Evolutionary conservation across 2,113 vertebrate genomes (phyloP), one percentile per base, ranked within the genome.

Genomic region (Rhagologus leucostigma): DNA sequence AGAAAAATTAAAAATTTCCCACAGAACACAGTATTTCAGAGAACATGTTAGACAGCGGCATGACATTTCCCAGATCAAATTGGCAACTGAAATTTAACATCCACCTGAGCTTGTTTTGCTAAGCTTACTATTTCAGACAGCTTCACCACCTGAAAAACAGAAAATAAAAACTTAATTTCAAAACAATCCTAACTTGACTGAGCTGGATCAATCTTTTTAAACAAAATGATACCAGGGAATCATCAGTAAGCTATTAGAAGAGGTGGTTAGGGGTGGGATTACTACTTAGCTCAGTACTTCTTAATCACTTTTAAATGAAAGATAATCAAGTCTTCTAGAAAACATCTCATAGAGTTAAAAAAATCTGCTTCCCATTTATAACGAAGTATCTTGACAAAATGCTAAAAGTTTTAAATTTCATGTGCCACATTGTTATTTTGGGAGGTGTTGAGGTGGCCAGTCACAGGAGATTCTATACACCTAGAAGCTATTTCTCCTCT

Each of bases 61-160:
- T 79, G 53, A 85, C 63, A 55, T 49, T 85, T 83, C 87, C 89
- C 86, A 57, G 67, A 84, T 98, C 98, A 99, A 97, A 99, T 99
- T 73, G 99, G 99, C 97, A 99, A 98, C 97, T 99, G 99, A 97
- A 99, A 99, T 97, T 99, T 99, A 96, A 99, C 99, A 96, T 99
- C 99, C 96, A 99, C 99, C 42, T 99, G 99, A 93, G 99, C 99
- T 96, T 99, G 98, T 85, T 99, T 99, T 47, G 99, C 99, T 98
- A 99, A 96, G 4, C 71, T 99, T 67, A 99, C 99, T 60, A 99
- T 99, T 98, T 99, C 99, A 94, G 99, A 99, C 81, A 99, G 99
- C 93, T 99, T 99, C 70, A 99, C 99, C 95, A 99, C 99, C 99
- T 99, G 97, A 13, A 97, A 95, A 92, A 84, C 41, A 97, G 92